These are phyloP conservation scores for Leptogaster cylindrica DNA, from an alignment of 2,888 invertebrate species.

Conservation along the genomic window DNA sequence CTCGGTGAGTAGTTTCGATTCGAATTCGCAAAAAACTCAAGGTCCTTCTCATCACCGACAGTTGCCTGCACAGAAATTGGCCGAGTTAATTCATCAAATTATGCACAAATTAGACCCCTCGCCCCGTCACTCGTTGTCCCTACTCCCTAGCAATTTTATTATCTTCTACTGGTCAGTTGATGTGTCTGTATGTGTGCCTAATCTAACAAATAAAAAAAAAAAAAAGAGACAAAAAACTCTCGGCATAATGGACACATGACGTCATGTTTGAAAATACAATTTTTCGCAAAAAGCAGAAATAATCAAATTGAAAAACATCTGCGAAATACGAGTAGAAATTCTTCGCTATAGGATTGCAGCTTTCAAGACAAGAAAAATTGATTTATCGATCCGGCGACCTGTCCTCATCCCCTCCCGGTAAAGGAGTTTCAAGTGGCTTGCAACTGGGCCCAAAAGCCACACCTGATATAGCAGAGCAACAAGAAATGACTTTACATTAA, in stretches of 20 bases:
- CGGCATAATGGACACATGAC: constrained; percentile 13
- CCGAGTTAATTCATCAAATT: constrained; percentile 21
- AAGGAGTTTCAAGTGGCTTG: no score
- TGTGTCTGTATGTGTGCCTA: neutral
- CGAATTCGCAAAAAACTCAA: no score
- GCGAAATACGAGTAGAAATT: no score
- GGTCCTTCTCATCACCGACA: no score
- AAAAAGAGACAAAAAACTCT: neutral
- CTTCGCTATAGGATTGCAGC: no score
- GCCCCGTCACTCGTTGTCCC: neutral
- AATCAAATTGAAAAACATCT: neutral
- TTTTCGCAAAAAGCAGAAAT: neutral
- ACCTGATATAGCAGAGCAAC: no score
- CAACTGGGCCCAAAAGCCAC: no score
- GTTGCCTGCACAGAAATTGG: neutral
- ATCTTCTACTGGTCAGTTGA: neutral
- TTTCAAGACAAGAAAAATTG: constrained; percentile 1
- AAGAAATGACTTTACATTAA: no score
- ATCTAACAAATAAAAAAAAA: neutral
- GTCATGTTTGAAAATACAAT: constrained; percentile 20
- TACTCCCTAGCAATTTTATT: neutral
- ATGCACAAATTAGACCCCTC: neutral
- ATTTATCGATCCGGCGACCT: constrained; percentile 27
- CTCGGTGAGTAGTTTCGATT: no score
- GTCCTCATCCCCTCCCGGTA: no score